phyloP scores from a whole-genome alignment of 2,113 vertebrate species.

The Tachuris rubrigastra region DNA sequence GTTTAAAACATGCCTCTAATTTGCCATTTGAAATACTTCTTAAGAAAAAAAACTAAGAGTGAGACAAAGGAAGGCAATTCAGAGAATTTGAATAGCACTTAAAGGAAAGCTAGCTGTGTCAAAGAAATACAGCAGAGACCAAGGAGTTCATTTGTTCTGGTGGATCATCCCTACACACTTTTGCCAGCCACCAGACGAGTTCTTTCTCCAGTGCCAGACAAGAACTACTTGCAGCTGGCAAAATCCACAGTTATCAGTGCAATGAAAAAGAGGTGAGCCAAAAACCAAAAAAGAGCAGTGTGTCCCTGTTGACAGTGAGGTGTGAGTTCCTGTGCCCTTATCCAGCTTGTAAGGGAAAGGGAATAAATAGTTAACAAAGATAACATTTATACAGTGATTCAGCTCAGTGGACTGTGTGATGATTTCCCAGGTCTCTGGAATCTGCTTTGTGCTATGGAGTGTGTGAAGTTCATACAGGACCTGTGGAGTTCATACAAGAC shows the following conservation, averaged over 20 bases:
- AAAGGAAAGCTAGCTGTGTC: background rate
- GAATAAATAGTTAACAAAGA: background rate
- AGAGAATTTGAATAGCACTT: background rate
- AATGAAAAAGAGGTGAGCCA: background rate
- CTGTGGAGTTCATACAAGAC: background rate
- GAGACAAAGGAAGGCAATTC: background rate
- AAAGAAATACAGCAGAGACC: background rate
- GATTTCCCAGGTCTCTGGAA: background rate
- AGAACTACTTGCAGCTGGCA: slow-evolving; percentile 32
- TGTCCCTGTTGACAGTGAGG: background rate
- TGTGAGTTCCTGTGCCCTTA: slow-evolving; percentile 5
- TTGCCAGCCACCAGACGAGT: background rate
- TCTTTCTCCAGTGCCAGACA: slow-evolving; percentile 48
- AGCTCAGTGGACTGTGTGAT: background rate
- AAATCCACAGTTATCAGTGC: background rate
- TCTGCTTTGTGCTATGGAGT: background rate
- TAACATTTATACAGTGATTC: background rate
- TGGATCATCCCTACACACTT: slow-evolving; percentile 18
- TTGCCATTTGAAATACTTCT: background rate
- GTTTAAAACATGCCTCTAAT: background rate
- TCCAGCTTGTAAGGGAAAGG: background rate
- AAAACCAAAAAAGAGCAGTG: background rate
- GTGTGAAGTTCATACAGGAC: background rate
- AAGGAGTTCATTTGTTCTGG: slow-evolving; percentile 6
- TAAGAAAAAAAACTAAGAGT: background rate